A percentile compares a stretch with the other conserved stretches of the same genome.
Conservation (phyloP, 2,113 vertebrate genomes). For the Macroglossus sobrinus region DNA sequence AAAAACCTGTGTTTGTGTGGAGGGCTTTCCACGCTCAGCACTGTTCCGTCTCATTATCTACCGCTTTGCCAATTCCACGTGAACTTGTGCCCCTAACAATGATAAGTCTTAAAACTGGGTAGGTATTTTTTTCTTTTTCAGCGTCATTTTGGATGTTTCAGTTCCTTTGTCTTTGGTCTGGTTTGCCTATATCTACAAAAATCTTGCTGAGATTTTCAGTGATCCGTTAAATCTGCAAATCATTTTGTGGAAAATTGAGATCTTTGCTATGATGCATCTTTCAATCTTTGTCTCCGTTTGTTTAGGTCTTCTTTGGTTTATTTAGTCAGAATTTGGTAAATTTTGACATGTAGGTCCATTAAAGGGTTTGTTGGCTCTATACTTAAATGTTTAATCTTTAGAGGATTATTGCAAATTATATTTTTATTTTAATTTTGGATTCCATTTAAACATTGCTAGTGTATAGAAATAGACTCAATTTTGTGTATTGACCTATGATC, state of each 20-base stretch:
- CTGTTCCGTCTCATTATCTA: neutral
- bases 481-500: neutral
- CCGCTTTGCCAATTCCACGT: neutral
- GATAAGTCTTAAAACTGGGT: neutral
- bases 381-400: neutral
- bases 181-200: neutral
- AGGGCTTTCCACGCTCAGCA: neutral
- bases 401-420: neutral
- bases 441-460: neutral
- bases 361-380: neutral
- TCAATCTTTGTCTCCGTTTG: neutral
- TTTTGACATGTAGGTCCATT: neutral
- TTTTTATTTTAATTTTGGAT: neutral
- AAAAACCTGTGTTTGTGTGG: neutral
- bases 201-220: neutral
- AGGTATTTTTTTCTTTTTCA: neutral
- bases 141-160: neutral
- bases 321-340: neutral
- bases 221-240: neutral
- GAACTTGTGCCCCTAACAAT: neutral
- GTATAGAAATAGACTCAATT: neutral
- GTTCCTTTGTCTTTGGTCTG: neutral
- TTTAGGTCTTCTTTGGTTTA: neutral
- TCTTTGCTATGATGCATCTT: neutral
- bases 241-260: neutral